These are phyloP conservation scores for Saccostrea glomerata DNA, from an alignment of 1,140 invertebrate species.

Conservation along the genomic window DNA sequence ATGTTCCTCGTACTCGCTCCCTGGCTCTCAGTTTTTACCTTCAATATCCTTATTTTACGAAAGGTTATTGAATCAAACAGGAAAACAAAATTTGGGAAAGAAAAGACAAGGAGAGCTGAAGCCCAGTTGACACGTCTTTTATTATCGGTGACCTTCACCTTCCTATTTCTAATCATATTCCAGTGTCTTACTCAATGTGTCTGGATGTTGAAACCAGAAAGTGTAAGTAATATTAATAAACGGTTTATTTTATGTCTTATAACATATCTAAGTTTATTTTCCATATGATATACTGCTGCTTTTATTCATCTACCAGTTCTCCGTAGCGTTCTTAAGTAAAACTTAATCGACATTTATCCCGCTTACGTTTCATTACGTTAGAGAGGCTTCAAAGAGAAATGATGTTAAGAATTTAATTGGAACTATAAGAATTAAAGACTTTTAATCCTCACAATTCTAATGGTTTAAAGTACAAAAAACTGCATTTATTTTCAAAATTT, in stretches of 20 bases:
- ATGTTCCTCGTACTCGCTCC: constrained; percentile 65
- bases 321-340: too few relatives aligned
- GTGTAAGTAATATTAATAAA: background rate
- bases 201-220: constrained; percentile 52
- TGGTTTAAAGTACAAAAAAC: too few relatives aligned
- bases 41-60: constrained; percentile 63
- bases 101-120: constrained; percentile 46
- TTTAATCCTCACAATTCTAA: too few relatives aligned
- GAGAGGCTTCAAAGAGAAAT: too few relatives aligned
- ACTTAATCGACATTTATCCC: too few relatives aligned
- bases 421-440: too few relatives aligned
- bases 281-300: background rate
- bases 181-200: constrained; percentile 68
- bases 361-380: too few relatives aligned
- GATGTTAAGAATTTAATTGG: too few relatives aligned
- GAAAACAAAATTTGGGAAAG: constrained; percentile 39
- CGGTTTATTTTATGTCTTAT: background rate
- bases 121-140: constrained; percentile 64
- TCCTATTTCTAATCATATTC: constrained; percentile 61
- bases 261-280: background rate
- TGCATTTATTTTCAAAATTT: too few relatives aligned
- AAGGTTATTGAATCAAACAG: constrained; percentile 34
- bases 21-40: constrained; percentile 60
- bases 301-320: background rate
- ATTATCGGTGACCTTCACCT: constrained; percentile 66